Percentiles rank a stretch among this genome's conserved stretches.
Conservation (phyloP, 1,140 invertebrate species). For the Ctenoplectra terminalis region DNA sequence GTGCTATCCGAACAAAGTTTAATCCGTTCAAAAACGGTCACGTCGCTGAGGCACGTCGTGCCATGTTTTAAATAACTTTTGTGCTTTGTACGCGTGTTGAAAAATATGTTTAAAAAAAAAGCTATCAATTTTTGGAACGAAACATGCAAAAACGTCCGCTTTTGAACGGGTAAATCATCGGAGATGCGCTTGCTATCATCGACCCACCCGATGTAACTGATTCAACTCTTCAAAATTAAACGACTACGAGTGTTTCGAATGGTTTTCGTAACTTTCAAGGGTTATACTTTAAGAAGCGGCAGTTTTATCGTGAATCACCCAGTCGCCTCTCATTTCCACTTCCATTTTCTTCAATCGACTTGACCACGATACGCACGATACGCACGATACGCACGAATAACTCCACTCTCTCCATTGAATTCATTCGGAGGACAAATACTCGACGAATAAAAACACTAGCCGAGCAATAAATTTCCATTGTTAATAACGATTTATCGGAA, state of each 20-base stretch:
- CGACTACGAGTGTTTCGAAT: neutral
- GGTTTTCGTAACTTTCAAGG: neutral
- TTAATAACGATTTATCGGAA: conserved; percentile 7
- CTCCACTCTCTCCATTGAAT: neutral
- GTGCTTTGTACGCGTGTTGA: too few species aligned
- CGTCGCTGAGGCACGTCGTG: too few species aligned
- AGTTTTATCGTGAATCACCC: neutral
- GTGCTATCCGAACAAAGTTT: neutral
- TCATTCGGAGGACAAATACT: neutral
- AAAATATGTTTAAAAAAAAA: too few species aligned
- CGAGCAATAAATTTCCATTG: conserved; percentile 19
- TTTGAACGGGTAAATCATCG: too few species aligned
- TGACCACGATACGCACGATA: neutral
- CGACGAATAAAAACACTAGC: neutral
- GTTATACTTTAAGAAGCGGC: neutral
- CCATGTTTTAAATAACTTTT: too few species aligned
- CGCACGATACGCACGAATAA: neutral
- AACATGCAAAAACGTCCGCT: too few species aligned
- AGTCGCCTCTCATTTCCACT: neutral
- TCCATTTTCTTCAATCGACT: neutral
- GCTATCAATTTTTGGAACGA: too few species aligned
- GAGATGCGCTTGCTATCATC: neutral
- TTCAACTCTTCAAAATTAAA: neutral
- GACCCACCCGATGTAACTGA: neutral
- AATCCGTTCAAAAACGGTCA: too few species aligned